Conservation (phyloP, 2,888 invertebrate species). For the Rhyacophila evoluta region DNA sequence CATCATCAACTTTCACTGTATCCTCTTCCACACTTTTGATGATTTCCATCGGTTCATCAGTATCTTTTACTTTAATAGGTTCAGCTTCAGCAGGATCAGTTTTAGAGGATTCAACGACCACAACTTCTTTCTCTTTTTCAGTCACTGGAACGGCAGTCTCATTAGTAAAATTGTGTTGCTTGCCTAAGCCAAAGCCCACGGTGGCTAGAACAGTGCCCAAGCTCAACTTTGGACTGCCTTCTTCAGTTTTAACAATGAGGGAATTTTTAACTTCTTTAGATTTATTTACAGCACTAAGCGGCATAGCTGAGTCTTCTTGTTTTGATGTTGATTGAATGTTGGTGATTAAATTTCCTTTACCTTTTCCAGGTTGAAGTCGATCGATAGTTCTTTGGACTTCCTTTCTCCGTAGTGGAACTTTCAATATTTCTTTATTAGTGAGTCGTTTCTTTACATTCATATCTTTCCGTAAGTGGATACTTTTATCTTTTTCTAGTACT, state of each 20-base stretch:
- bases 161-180: slow-evolving; percentile 74
- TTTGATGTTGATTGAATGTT: slow-evolving; percentile 73
- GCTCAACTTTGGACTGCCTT: slow-evolving; percentile 84
- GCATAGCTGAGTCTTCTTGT: slow-evolving; percentile 63
- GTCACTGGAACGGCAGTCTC: slow-evolving; percentile 48
- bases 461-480: slow-evolving; percentile 62
- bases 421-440: slow-evolving; percentile 60
- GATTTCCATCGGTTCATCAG: slow-evolving; percentile 54
- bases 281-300: slow-evolving; percentile 59
- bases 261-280: slow-evolving; percentile 71
- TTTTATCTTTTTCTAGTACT: slow-evolving; percentile 60
- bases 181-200: slow-evolving; percentile 76
- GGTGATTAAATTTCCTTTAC: slow-evolving; percentile 86
- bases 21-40: slow-evolving; percentile 59
- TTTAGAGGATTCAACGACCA: slow-evolving; percentile 59
- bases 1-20: slow-evolving; percentile 56
- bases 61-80: slow-evolving; percentile 52
- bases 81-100: slow-evolving; percentile 56
- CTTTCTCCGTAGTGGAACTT: slow-evolving; percentile 68
- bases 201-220: slow-evolving; percentile 85
- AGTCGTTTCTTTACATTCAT: slow-evolving; percentile 65
- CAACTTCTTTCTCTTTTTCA: slow-evolving; percentile 57
- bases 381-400: slow-evolving; percentile 88
- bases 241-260: slow-evolving; percentile 72
- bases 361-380: slow-evolving; percentile 86